A percentile compares a stretch with the other conserved stretches of the same genome.
These are phyloP conservation scores for Prunella strophiata DNA, from an alignment of 2,797 vertebrate species.

Conservation along the genomic window DNA sequence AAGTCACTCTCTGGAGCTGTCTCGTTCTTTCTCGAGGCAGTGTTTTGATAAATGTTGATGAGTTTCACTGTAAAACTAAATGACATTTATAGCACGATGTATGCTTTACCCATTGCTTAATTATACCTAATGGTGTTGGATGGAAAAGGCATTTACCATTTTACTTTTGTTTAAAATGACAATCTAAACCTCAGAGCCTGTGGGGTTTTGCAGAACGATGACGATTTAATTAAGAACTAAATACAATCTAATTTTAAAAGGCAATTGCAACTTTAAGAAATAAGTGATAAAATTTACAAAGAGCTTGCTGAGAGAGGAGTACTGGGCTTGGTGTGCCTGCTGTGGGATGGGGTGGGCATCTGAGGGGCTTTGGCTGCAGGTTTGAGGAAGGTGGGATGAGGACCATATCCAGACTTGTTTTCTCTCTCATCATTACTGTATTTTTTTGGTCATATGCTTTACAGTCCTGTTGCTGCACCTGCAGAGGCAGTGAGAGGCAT, in stretches of 20 bases:
- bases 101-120: slow-evolving; percentile 77
- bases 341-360: not conserved
- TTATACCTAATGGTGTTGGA: slow-evolving; percentile 75
- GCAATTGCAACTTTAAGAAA: slow-evolving; percentile 49
- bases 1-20: slow-evolving; percentile 54
- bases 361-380: not conserved
- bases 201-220: slow-evolving; percentile 36
- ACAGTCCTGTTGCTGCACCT: not conserved
- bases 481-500: not conserved
- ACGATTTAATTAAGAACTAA: slow-evolving; percentile 78
- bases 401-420: accelerated
- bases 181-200: slow-evolving; percentile 70
- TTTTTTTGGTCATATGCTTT: not conserved
- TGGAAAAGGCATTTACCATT: slow-evolving; percentile 73
- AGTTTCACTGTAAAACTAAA: slow-evolving; percentile 82
- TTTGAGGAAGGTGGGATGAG: not conserved
- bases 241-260: slow-evolving; percentile 67
- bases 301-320: not conserved
- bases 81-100: slow-evolving; percentile 76
- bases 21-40: slow-evolving; percentile 70
- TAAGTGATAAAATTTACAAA: slow-evolving; percentile 27
- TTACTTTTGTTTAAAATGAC: slow-evolving; percentile 75
- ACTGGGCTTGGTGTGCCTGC: not conserved
- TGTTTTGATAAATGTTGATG: slow-evolving; percentile 82
- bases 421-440: not conserved